A percentile compares a stretch with the other conserved stretches of the same genome.
phyloP scores from a whole-genome alignment of 2,888 invertebrate genomes.

The Phortica okadai region DNA sequence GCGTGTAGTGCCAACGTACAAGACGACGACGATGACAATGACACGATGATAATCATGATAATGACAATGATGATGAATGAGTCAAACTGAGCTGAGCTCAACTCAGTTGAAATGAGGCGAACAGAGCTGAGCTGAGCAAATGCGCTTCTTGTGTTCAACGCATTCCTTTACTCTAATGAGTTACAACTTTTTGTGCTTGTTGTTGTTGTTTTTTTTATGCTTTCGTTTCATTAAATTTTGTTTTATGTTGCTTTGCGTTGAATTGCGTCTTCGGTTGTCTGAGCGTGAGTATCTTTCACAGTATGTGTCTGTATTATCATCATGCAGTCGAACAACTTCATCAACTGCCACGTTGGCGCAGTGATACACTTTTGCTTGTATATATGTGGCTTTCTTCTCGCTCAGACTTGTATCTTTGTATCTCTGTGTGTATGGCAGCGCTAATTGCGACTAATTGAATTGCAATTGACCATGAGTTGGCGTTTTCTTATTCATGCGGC shows the following conservation, averaged over 20 bases:
- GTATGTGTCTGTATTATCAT: conserved; percentile 14
- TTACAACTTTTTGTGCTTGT: not conserved
- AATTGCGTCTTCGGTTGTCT: not conserved
- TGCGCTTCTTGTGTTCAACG: conserved; percentile 27
- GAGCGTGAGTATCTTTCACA: not conserved
- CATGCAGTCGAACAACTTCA: conserved; percentile 26
- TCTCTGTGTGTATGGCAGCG: conserved; percentile 50
- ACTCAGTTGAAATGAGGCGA: not conserved
- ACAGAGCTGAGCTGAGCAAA: not conserved
- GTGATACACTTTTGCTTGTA: not conserved
- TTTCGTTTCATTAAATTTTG: not conserved
- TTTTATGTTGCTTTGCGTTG: not conserved
- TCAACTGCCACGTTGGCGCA: not conserved
- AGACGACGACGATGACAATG: not conserved
- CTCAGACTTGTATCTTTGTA: not conserved
- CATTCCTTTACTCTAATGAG: conserved; percentile 21
- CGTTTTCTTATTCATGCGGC: conserved; percentile 56
- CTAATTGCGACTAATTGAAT: conserved; percentile 71
- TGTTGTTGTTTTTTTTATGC: not conserved
- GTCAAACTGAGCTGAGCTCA: not conserved
- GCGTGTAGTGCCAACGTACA: not conserved
- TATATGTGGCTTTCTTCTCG: not conserved
- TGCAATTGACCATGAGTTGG: conserved; percentile 71
- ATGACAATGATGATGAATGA: conserved; percentile 32
- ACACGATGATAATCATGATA: conserved; percentile 18